Evolutionary conservation across 2,113 vertebrate species (phyloP).

Genomic region (Phocoena phocoena): DNA sequence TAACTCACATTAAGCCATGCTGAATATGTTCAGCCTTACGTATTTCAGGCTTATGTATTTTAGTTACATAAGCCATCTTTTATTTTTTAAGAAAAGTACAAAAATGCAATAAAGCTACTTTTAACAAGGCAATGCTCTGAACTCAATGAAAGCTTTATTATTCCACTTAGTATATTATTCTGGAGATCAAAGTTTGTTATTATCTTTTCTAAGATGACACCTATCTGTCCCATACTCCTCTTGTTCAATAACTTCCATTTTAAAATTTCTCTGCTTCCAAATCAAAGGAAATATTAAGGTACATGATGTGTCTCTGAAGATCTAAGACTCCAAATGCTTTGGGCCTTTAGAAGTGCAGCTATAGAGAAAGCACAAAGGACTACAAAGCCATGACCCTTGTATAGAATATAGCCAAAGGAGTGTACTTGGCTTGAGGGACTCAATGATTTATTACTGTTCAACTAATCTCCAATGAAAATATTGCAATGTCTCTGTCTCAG

Average conservation of each 20-base stretch:
- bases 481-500: conserved; percentile 5
- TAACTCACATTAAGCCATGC: conserved; percentile 18
- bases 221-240: conserved; percentile 52
- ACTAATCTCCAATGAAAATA: conserved; percentile 50
- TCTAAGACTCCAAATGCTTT: conserved; percentile 69
- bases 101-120: conserved; percentile 63
- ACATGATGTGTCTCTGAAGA: conserved; percentile 71
- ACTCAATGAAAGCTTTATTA: conserved; percentile 53
- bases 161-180: conserved; percentile 67
- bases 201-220: conserved; percentile 61
- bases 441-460: conserved; percentile 59
- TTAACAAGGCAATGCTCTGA: conserved; percentile 54
- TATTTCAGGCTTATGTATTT: conserved; percentile 42
- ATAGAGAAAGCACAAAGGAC: conserved; percentile 66
- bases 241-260: conserved; percentile 70
- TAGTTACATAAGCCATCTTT: conserved; percentile 35
- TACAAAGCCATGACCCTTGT: conserved; percentile 48
- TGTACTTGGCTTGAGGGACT: conserved; percentile 48
- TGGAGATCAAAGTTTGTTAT: conserved; percentile 71
- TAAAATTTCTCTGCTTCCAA: conserved; percentile 61
- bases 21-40: conserved; percentile 32
- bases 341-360: conserved; percentile 61
- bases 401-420: conserved; percentile 52
- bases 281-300: conserved; percentile 75
- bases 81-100: conserved; percentile 54